A percentile compares a stretch with the other conserved stretches of the same genome.
These are phyloP conservation scores for Gymnoscopelus microlampas DNA, from an alignment of 2,797 vertebrate species.

Conservation along the genomic window DNA sequence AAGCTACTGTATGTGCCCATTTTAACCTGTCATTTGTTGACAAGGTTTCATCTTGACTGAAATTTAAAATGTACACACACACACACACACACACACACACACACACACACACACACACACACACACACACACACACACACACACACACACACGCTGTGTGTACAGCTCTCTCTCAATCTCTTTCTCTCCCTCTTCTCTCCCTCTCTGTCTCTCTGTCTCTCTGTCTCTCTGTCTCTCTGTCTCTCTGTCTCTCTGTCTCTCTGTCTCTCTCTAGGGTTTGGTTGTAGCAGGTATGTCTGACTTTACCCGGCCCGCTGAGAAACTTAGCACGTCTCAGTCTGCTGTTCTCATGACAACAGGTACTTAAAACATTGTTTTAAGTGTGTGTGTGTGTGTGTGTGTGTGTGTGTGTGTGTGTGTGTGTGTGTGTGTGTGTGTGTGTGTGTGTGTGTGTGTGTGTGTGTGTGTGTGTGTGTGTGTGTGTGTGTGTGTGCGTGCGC, in stretches of 20 bases:
- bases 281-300: slow-evolving; percentile 88
- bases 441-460: slow-evolving; percentile 2
- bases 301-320: slow-evolving; percentile 88
- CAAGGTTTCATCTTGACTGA: not conserved
- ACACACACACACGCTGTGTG: no score
- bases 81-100: not conserved
- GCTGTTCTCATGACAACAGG: slow-evolving; percentile 88
- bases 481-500: slow-evolving; percentile 9
- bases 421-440: slow-evolving; percentile 13
- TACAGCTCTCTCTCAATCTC: not conserved
- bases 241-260: not conserved
- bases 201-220: not conserved
- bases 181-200: not conserved
- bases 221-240: not conserved
- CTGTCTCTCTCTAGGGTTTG: slow-evolving; percentile 76
- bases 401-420: slow-evolving; percentile 4
- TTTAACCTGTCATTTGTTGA: no score
- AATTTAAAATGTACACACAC: no score
- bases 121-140: not conserved
- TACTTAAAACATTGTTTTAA: slow-evolving; percentile 39
- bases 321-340: slow-evolving; percentile 88
- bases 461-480: not conserved
- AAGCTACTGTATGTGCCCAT: no score
- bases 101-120: not conserved
- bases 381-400: slow-evolving; percentile 4